Base-by-base conservation (phyloP, 1,140 invertebrate species). In the Drosophila bipectinata region DNA sequence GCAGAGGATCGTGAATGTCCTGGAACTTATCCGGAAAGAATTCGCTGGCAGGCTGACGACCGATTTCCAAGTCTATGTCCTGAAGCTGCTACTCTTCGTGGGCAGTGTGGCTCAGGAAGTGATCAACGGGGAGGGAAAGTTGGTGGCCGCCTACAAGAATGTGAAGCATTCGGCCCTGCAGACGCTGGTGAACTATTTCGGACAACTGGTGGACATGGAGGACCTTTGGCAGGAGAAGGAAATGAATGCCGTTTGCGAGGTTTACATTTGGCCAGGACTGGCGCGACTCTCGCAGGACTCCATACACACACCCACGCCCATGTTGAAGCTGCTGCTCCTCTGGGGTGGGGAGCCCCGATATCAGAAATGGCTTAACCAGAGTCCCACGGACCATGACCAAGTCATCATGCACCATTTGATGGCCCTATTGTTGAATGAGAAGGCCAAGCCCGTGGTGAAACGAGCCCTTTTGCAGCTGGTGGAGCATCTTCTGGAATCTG, bases 11-110 rank as follows among this genome's bases (percentile, higher is more conserved):
- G 92, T 97, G 0, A 96, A 97, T 92, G 93, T 97, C 4, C 92
- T 98, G 41, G 94, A 95, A 41, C 94, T 96, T 14, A 94, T 98
- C 18, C 94, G 97, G n/a, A 95, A 97, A 90, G 96, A 98, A 91
- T 96, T 98, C 85, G 96, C 96, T 0, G 95, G 95, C 10, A 93
- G 96, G 51, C 94, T 97, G 92, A 93, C 93, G 34, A 92, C 94
- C 1, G 89, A 93, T 48, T 92, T 97, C 26, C 90, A 97, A n/a
- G 93, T 93, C 0, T 94, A 94, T 52, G 91, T 98, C 8, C 80
- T 98, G 0, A 94, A 95, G 68, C 92, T 98, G 26, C 91, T 98
- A 6, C 85, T 97, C 4, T 94, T 95, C 37, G 93, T 97, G 44
- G 93, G 94, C 24, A 93, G 94, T 2, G 94, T 94, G 28, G 88